Base-by-base conservation (phyloP, 2,888 invertebrate genomes). In the Tachina lurida region DNA sequence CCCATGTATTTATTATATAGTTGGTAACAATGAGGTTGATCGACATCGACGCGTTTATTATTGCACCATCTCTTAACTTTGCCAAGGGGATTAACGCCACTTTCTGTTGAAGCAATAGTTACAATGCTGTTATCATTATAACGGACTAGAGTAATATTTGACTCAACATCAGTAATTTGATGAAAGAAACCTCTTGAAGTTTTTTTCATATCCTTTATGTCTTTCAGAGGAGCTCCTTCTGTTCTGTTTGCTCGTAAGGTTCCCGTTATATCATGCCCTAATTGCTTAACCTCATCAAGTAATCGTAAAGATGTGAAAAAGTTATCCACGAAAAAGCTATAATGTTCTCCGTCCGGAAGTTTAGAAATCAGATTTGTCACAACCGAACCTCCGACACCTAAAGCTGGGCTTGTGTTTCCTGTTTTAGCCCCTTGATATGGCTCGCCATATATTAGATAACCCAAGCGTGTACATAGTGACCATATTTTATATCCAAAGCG, bases 81-180 rank as follows among this genome's bases (percentile, higher is more conserved):
- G 3, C 63, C 10, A 63, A 63, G 43, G 5, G 47, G 47, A 13
- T 65, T 13, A 19, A 63, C 43, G 5, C 43, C 63, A 43, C 63
- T 43, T 43, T 43, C 43, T 5, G 43, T 63, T 41, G 63, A 63
- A 10, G 47, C 47, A 19, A 41, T 41, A 65, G 68, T 68, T n/a
- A 68, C 68, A 39, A 68, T 68, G 39, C 17, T 52, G 39, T 68
- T 52, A n/a, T 68, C 68, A 68, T 68, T 68, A 12, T 68, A 63
- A 22, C 52, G 39, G n/a, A 52, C 39, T 39, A 68, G 13, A 49
- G 68, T 68, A 47, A n/a, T 68, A 10, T 68, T 52, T 2, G 31
- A 68, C 10, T n/a, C 10, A 12, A 41, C 17, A 10, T 70, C 54
- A 2, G 54, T 70, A 17, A 17, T 5, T 41, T 70, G 68, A 41